phyloP scores from a whole-genome alignment of 2,797 vertebrate genomes.

The Pangasius krempfi region DNA sequence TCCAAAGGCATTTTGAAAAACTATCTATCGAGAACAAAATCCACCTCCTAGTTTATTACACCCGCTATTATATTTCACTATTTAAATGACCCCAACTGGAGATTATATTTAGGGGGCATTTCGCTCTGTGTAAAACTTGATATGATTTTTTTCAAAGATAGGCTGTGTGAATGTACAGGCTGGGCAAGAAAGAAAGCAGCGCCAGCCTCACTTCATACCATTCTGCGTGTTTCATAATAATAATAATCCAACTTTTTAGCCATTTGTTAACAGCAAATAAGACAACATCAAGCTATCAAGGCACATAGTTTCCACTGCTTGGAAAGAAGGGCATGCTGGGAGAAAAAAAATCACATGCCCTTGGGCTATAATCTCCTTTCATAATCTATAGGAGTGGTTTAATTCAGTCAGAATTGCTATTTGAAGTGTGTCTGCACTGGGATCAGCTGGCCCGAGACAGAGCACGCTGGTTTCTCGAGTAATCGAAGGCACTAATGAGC shows the following conservation, averaged over 20 bases:
- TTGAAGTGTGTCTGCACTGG: conserved; percentile 22
- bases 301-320: conserved; percentile 38
- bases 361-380: conserved; percentile 15
- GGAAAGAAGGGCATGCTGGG: conserved; percentile 18
- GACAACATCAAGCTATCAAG: conserved; percentile 35
- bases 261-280: conserved; percentile 2
- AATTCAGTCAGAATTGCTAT: conserved; percentile 3
- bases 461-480: conserved; percentile 20
- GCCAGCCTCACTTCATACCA: neutral
- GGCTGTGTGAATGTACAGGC: neutral
- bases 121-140: neutral
- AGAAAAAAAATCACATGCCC: neutral
- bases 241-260: neutral
- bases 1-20: neutral
- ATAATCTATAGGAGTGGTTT: conserved; percentile 22
- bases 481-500: conserved; percentile 48
- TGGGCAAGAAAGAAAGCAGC: neutral
- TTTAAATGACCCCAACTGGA: neutral
- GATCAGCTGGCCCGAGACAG: conserved; percentile 21
- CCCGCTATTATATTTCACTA: neutral
- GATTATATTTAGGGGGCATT: neutral
- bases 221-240: neutral
- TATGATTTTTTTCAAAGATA: neutral
- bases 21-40: neutral
- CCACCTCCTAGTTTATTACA: neutral